These are phyloP conservation scores for Excalfactoria chinensis DNA, from an alignment of 2,113 vertebrate species.

Conservation along the genomic window DNA sequence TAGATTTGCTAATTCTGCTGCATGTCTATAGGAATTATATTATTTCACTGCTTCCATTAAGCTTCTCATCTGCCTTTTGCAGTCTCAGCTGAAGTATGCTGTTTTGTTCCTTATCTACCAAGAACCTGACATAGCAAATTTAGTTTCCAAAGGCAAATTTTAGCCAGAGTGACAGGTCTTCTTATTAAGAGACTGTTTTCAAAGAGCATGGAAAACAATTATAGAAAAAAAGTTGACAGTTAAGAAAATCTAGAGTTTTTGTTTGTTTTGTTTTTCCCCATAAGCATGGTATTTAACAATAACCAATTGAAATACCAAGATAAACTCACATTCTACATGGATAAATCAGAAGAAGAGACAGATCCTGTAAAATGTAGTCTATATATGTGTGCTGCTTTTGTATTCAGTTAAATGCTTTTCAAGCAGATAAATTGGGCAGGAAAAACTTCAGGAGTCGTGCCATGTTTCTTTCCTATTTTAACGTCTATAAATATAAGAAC, in stretches of 20 bases:
- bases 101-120: not conserved
- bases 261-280: not conserved
- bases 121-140: not conserved
- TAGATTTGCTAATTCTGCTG: not conserved
- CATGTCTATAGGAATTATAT: not conserved
- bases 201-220: not conserved
- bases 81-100: not conserved
- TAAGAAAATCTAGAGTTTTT: not conserved
- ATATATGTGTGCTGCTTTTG: not conserved
- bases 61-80: not conserved
- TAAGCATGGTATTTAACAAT: not conserved
- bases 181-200: not conserved
- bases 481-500: not conserved
- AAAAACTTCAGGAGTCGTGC: not conserved
- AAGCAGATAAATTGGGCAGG: not conserved
- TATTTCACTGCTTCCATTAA: not conserved
- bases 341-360: not conserved
- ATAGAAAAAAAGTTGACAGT: not conserved
- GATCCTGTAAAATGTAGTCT: not conserved
- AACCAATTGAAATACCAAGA: not conserved
- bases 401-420: not conserved
- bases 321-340: not conserved
- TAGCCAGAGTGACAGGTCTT: not conserved
- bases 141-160: not conserved
- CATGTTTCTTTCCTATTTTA: not conserved